These are phyloP conservation scores for Phoeniculus purpureus DNA, from an alignment of 2,797 vertebrate genomes.

Conservation along the genomic window DNA sequence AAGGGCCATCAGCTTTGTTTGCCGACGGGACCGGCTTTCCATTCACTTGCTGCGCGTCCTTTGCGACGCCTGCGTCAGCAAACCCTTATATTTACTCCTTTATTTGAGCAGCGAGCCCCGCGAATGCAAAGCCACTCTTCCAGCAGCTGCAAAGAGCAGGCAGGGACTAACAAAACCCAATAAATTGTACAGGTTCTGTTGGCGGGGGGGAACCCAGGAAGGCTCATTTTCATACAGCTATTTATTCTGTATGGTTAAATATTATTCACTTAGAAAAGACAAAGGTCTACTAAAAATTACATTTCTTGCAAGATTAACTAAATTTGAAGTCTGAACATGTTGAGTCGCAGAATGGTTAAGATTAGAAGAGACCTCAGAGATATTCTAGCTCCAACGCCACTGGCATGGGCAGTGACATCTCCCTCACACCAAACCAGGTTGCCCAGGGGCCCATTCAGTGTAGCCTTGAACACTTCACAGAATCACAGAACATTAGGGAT, in stretches of 20 bases:
- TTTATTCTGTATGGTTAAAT: background rate
- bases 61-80: conserved; percentile 62
- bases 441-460: too few species aligned
- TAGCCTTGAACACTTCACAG: too few species aligned
- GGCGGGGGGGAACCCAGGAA: fast-evolving
- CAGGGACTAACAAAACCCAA: conserved; percentile 16
- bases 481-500: too few species aligned
- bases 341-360: background rate
- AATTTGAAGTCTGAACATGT: background rate
- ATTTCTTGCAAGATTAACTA: background rate
- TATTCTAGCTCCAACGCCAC: too few species aligned
- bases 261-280: background rate
- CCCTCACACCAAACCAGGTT: too few species aligned
- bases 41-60: background rate
- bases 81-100: conserved; percentile 72
- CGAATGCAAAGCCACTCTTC: conserved; percentile 42
- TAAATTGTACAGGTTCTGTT: background rate
- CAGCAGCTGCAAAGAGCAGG: conserved; percentile 46
- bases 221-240: background rate
- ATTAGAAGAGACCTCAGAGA: too few species aligned
- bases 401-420: too few species aligned
- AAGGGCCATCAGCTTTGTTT: conserved; percentile 38
- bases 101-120: conserved; percentile 57
- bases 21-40: conserved; percentile 56
- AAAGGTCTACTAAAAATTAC: background rate